phyloP scores from a whole-genome alignment of 2,797 vertebrate genomes.

The Takifugu rubripes region DNA sequence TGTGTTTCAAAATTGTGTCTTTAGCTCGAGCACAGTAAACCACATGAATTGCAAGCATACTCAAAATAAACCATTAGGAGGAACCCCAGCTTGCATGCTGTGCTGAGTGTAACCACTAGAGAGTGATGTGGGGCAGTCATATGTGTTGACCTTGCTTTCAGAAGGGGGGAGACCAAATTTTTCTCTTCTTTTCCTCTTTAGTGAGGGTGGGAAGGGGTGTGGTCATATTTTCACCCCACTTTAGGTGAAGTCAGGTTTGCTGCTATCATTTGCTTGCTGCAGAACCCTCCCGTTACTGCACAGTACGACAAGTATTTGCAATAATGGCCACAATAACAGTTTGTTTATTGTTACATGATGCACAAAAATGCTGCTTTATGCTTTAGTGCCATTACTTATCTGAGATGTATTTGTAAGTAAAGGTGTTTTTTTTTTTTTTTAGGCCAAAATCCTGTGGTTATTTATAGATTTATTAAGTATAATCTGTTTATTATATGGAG shows the following conservation, averaged over 20 bases:
- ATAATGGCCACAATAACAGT: constrained; percentile 39
- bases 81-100: neutral
- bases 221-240: constrained; percentile 30
- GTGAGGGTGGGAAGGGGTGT: constrained; percentile 11
- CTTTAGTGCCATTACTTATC: neutral
- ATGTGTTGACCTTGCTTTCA: constrained; percentile 68
- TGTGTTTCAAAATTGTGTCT: neutral
- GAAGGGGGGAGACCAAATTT: constrained; percentile 41
- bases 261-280: constrained; percentile 47
- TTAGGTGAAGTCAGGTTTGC: constrained; percentile 24
- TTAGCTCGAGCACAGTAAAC: neutral
- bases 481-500: too few relatives aligned
- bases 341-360: constrained; percentile 24
- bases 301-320: constrained; percentile 44
- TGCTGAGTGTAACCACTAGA: constrained; percentile 52
- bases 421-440: too few relatives aligned
- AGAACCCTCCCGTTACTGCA: constrained; percentile 37
- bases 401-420: too few relatives aligned
- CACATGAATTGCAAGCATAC: constrained; percentile 1
- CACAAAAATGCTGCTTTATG: constrained; percentile 18
- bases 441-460: too few relatives aligned
- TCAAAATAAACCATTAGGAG: constrained; percentile 20
- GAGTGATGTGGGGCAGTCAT: constrained; percentile 54
- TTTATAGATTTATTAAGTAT: too few relatives aligned
- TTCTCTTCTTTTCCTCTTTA: constrained; percentile 3